Percentiles rank a stretch among this genome's conserved stretches.
Conservation (phyloP, 23 tunicate species). For the Clavelina lepadiformis region DNA sequence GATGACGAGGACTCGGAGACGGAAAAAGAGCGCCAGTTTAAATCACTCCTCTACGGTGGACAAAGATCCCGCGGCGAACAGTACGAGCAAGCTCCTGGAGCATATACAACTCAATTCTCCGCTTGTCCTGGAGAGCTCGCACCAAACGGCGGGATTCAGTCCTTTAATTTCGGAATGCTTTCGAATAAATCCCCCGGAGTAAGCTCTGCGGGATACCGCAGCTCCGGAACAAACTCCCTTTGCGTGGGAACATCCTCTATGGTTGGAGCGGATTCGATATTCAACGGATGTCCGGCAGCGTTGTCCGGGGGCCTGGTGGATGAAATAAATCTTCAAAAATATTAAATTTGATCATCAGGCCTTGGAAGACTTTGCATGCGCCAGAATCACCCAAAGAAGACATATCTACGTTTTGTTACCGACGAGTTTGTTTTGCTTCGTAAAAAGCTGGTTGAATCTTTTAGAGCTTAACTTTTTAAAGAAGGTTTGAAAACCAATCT, state of each 20-base stretch:
- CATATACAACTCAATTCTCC: constrained; percentile 45
- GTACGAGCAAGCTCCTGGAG: constrained; percentile 1
- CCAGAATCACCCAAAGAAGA: too few relatives aligned
- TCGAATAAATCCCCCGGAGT: too few relatives aligned
- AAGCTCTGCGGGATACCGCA: not conserved
- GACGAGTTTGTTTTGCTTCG: too few relatives aligned
- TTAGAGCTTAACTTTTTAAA: too few relatives aligned
- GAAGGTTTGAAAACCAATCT: too few relatives aligned
- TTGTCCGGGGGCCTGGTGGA: constrained; percentile 7
- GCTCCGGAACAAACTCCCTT: constrained; percentile 14
- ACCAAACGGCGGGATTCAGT: constrained; percentile 1
- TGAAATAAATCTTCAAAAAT: constrained; percentile 13
- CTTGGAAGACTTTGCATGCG: not conserved
- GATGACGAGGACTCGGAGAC: constrained; percentile 25
- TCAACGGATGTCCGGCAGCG: constrained; percentile 7
- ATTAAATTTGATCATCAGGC: not conserved
- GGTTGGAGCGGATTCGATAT: constrained; percentile 30
- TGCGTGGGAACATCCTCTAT: constrained; percentile 17
- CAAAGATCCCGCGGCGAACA: constrained; percentile 23
- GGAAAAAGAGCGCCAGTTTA: constrained; percentile 59
- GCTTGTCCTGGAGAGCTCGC: constrained; percentile 19
- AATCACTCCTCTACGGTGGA: constrained; percentile 57
- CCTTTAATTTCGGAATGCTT: constrained; percentile 26
- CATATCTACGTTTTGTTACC: too few relatives aligned
- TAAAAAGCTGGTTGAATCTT: too few relatives aligned